Base-by-base conservation (phyloP, 1,140 invertebrate species). In the Drosophila funebris region DNA sequence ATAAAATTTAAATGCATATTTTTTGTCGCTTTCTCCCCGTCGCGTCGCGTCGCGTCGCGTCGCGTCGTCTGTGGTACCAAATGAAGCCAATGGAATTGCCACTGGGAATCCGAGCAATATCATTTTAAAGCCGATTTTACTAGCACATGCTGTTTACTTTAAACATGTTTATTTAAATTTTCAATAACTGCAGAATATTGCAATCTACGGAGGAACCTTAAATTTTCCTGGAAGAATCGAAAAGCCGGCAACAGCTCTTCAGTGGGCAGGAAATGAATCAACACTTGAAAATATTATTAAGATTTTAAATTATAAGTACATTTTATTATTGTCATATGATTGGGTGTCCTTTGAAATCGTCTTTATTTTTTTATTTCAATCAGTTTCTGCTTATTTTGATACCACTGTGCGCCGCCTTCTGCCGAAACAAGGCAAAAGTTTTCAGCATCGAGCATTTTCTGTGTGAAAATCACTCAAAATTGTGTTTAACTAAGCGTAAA, bases 401-500 rank as follows among this genome's bases (percentile, higher is more conserved):
- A 0, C 68, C 76, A 80, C 68, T 70, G 76, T 76, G 67, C 78
- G 22, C 7, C 43, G 56, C 43, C 43, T 43, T 46, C 74, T 46
- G 57, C 27, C 46, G 33, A 31, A 16, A 33, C 41, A 54, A 76
- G 72, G 74, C 66, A 63, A 78, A 87, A 87, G 37, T 81, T 87
- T 87, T 77, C 50, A 74, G 74, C 83, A 73, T 63, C 78, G 74
- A 79, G 82, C 78, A 72, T 69, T 76, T 81, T 72, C 81, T 87
- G 83, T 87, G 83, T 87, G 83, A 87, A 87, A 87, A 87, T 87
- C 83, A 79, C 83, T 87, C 83, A 87, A 87, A 87, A 87, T 87
- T 87, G 83, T 87, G 83, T 87, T 87, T 87, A 87, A 87, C 83
- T 87, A 87, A 87, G 83, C 83, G 83, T 87, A 87, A 87, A 87